These are phyloP conservation scores for Apistogramma diplotaenia DNA, from an alignment of 2,113 vertebrate species.

Conservation along the genomic window DNA sequence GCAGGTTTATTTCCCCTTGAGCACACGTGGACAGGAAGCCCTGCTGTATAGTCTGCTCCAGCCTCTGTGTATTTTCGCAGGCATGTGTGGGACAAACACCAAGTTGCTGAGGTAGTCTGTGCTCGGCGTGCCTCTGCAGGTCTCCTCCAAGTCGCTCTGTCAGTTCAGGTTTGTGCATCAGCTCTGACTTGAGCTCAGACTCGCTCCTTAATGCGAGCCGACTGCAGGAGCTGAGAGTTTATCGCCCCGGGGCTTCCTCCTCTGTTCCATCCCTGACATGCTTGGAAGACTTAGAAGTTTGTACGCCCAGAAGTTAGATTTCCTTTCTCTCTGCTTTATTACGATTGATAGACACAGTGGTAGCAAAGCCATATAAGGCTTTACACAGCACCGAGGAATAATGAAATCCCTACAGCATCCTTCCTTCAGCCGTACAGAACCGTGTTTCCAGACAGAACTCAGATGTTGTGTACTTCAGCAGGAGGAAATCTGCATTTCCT, in stretches of 20 bases:
- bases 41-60: slow-evolving; percentile 13
- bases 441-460: not conserved
- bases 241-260: slow-evolving; percentile 6
- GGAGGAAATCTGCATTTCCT: not conserved
- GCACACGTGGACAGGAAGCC: not conserved
- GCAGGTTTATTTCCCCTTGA: not conserved
- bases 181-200: not conserved
- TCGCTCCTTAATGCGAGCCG: slow-evolving; percentile 11
- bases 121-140: slow-evolving; percentile 32
- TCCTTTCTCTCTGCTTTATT: slow-evolving; percentile 7
- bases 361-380: not conserved
- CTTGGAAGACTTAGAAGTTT: slow-evolving; percentile 24
- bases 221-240: slow-evolving; percentile 25
- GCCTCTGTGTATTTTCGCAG: slow-evolving; percentile 25
- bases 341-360: not conserved
- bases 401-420: not conserved
- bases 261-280: slow-evolving; percentile 11
- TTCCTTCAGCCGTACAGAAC: not conserved
- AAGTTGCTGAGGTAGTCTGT: slow-evolving; percentile 18
- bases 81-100: not conserved
- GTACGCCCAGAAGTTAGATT: slow-evolving; percentile 6
- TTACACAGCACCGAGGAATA: not conserved
- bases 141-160: slow-evolving; percentile 10
- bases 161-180: not conserved
- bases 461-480: not conserved